A percentile compares a stretch with the other conserved stretches of the same genome.
These are phyloP conservation scores for Argyresthia goedartella DNA, from an alignment of 2,888 invertebrate species.

Conservation along the genomic window DNA sequence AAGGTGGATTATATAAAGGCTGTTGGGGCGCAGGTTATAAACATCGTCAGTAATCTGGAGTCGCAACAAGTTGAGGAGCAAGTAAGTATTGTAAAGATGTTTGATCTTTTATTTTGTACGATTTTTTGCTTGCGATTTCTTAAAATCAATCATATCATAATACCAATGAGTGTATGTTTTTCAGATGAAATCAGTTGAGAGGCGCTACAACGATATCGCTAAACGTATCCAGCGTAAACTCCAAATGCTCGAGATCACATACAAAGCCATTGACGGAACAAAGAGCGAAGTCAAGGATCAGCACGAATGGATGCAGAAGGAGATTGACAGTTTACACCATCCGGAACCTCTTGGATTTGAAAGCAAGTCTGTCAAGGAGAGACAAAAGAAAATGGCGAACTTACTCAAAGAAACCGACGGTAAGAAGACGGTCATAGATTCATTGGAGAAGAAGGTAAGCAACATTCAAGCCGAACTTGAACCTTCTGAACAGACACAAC, in stretches of 20 bases:
- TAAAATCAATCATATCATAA: no score
- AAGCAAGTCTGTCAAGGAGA: constrained; percentile 81
- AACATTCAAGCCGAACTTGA: constrained; percentile 90
- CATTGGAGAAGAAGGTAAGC: constrained; percentile 84
- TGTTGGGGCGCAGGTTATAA: constrained; percentile 79
- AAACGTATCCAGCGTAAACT: constrained; percentile 88
- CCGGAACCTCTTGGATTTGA: constrained; percentile 82
- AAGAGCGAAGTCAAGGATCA: constrained; percentile 84
- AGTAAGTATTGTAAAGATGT: constrained; percentile 33
- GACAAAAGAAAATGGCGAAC: constrained; percentile 78
- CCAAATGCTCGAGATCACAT: constrained; percentile 86
- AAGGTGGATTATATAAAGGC: constrained; percentile 79
- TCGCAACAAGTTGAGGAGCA: constrained; percentile 93
- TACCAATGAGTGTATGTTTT: constrained; percentile 13
- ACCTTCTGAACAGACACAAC: constrained; percentile 83
- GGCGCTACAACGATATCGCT: constrained; percentile 85
- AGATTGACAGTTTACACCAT: constrained; percentile 75
- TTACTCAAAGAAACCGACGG: constrained; percentile 87
- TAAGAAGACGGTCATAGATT: constrained; percentile 85
- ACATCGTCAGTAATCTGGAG: constrained; percentile 88
- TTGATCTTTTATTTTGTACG: not conserved
- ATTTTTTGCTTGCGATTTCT: no score
- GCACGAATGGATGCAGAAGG: constrained; percentile 84
- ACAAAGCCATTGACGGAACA: constrained; percentile 86
- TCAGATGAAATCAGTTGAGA: constrained; percentile 84